phyloP scores from a whole-genome alignment of 2,113 vertebrate species.

The Fulica atra region DNA sequence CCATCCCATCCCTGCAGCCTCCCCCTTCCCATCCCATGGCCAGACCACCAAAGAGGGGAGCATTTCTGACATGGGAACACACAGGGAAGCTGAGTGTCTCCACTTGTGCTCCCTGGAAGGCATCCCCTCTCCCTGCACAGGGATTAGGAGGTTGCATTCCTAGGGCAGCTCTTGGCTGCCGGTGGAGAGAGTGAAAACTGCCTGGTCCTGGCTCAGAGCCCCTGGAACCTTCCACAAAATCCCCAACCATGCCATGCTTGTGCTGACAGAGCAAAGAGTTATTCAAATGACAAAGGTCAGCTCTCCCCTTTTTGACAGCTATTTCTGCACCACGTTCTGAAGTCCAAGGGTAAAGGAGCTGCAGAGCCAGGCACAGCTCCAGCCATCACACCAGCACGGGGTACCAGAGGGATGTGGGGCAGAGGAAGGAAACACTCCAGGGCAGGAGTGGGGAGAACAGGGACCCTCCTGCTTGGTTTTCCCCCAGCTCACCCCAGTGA shows the following conservation, averaged over 20 bases:
- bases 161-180: accelerated
- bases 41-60: neutral
- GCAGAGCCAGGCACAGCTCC: neutral
- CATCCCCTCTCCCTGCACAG: neutral
- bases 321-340: conserved; percentile 39
- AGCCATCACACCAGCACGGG: neutral
- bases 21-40: neutral
- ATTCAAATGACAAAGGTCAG: conserved; percentile 55
- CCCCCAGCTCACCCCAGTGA: neutral
- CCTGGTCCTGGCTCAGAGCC: neutral
- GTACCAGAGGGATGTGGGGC: neutral
- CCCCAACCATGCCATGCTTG: neutral
- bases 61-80: neutral
- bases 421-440: neutral
- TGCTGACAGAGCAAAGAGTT: conserved; percentile 28
- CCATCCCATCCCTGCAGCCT: too few species aligned
- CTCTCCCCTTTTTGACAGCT: conserved; percentile 9
- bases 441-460: neutral
- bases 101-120: neutral
- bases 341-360: conserved; percentile 50
- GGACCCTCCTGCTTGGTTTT: neutral
- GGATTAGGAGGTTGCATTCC: neutral
- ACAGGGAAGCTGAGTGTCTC: neutral
- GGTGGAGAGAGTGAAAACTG: neutral
- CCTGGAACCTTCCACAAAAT: neutral